Conservation (phyloP, 2,113 vertebrate species). For the Scopus umbretta region DNA sequence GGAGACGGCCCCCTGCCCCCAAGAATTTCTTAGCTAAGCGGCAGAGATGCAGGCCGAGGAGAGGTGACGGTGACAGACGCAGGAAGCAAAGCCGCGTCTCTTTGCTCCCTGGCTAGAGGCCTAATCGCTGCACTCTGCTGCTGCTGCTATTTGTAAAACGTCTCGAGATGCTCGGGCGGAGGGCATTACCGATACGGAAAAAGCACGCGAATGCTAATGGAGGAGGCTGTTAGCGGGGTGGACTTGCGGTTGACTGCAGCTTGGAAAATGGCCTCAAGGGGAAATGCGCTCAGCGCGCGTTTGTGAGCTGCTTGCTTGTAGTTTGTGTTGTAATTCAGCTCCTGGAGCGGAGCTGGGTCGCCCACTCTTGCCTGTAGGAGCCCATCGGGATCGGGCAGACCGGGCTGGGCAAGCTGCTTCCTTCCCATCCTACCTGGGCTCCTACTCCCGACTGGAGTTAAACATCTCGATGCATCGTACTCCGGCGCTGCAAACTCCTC, state of each 20-base stretch:
- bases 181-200: not conserved
- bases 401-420: not conserved
- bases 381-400: fast-evolving
- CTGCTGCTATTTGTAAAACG: not conserved
- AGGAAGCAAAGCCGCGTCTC: not conserved
- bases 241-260: not conserved
- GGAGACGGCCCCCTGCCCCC: not conserved
- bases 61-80: slow-evolving; percentile 2
- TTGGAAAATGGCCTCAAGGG: not conserved
- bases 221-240: not conserved
- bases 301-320: not conserved
- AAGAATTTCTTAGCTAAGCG: fast-evolving
- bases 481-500: not conserved
- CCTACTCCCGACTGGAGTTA: not conserved
- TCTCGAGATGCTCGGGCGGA: not conserved
- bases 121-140: not conserved
- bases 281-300: not conserved
- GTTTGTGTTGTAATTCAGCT: not conserved
- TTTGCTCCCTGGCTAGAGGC: not conserved
- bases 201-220: not conserved
- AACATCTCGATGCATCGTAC: not conserved
- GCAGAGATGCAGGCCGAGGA: not conserved
- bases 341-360: not conserved
- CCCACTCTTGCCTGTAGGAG: not conserved
- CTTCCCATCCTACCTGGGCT: fast-evolving